Percentiles rank a stretch among this genome's conserved stretches.
Conservation (phyloP, 1,140 invertebrate species). For the Trichonephila clavipes region DNA sequence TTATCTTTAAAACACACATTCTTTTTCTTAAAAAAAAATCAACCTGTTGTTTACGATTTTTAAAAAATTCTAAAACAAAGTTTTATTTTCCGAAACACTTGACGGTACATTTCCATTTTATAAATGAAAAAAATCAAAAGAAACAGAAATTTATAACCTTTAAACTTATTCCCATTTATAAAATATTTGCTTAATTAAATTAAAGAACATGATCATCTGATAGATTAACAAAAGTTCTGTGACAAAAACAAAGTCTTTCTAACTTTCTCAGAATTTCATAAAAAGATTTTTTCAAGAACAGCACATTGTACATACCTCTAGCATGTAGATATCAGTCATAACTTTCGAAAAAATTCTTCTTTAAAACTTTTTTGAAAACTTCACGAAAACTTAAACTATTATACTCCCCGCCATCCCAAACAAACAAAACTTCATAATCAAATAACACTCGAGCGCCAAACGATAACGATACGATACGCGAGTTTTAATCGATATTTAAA, state of each 20-base stretch:
- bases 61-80: too few relatives aligned
- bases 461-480: slow-evolving; percentile 37
- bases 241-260: background rate
- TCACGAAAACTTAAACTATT: background rate
- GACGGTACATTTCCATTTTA: too few relatives aligned
- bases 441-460: slow-evolving; percentile 38
- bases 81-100: too few relatives aligned
- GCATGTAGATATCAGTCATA: slow-evolving; percentile 71
- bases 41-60: too few relatives aligned
- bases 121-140: too few relatives aligned
- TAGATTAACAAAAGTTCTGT: background rate
- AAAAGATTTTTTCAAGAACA: background rate
- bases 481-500: slow-evolving; percentile 22
- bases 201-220: background rate
- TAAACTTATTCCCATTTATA: background rate
- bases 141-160: too few relatives aligned
- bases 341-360: slow-evolving; percentile 13
- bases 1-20: too few relatives aligned
- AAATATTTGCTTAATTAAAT: background rate
- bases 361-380: background rate
- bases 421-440: slow-evolving; percentile 55
- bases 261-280: slow-evolving; percentile 5
- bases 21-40: too few relatives aligned
- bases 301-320: slow-evolving; percentile 33
- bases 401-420: slow-evolving; percentile 9